A percentile compares a stretch with the other conserved stretches of the same genome.
Conservation (phyloP, 1,140 invertebrate genomes). For the Drosophila ohnishii region DNA sequence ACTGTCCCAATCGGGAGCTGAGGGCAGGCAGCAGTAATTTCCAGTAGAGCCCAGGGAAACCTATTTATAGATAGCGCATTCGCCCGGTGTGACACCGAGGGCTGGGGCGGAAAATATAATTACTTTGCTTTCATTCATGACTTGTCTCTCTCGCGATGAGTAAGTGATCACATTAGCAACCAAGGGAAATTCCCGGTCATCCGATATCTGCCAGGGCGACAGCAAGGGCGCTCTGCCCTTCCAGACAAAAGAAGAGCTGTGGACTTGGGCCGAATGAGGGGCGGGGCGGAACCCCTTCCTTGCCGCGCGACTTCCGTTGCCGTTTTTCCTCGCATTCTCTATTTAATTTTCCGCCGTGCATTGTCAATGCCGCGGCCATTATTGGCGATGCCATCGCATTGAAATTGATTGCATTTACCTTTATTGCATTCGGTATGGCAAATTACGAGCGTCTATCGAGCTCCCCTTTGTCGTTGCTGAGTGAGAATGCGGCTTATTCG, state of each 20-base stretch:
- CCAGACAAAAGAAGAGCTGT: constrained; percentile 17
- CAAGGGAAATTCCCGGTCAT: constrained; percentile 18
- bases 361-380: constrained; percentile 46
- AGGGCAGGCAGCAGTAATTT: constrained; percentile 27
- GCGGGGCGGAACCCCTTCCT: constrained; percentile 9
- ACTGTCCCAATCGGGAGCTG: constrained; percentile 28
- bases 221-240: constrained; percentile 11
- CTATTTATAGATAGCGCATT: constrained; percentile 72
- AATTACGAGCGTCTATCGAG: constrained; percentile 33
- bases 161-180: constrained; percentile 27
- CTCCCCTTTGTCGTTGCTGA: constrained; percentile 8
- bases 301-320: constrained; percentile 40
- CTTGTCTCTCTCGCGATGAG: constrained; percentile 36
- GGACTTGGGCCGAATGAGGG: constrained; percentile 4
- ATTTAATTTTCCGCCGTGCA: constrained; percentile 67
- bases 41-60: constrained; percentile 26
- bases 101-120: constrained; percentile 34
- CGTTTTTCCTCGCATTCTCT: constrained; percentile 50
- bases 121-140: constrained; percentile 68
- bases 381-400: constrained; percentile 52
- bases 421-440: constrained; percentile 64
- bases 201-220: constrained; percentile 11
- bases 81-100: constrained; percentile 41
- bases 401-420: constrained; percentile 79
- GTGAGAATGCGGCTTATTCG: constrained; percentile 13